phyloP scores from a whole-genome alignment of 2,888 invertebrate genomes.

The Rugalucina vietnamica region DNA sequence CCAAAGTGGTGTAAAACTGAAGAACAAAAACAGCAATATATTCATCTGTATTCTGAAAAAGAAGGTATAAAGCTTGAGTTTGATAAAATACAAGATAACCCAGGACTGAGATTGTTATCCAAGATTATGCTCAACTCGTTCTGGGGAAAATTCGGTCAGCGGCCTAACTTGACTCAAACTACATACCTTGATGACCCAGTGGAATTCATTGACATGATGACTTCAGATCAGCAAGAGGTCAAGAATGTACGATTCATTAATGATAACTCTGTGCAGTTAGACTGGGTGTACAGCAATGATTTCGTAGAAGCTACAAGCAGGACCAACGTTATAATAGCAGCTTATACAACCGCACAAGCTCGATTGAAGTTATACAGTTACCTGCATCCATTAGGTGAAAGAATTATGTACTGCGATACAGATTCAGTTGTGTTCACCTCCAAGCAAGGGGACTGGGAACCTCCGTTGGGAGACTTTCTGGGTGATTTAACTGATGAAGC shows the following conservation, averaged over 20 bases:
- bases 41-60: constrained; percentile 18
- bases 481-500: constrained; percentile 82
- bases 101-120: constrained; percentile 42
- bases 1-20: background rate
- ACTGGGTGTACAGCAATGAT: constrained; percentile 24
- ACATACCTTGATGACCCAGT: constrained; percentile 27
- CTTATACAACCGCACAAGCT: constrained; percentile 39
- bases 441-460: constrained; percentile 42
- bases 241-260: constrained; percentile 42
- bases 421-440: constrained; percentile 58
- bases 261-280: constrained; percentile 44
- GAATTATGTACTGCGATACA: constrained; percentile 52
- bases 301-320: constrained; percentile 11
- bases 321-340: constrained; percentile 31
- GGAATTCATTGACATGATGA: constrained; percentile 42
- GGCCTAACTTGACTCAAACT: constrained; percentile 35
- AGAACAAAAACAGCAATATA: background rate
- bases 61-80: constrained; percentile 39
- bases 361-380: constrained; percentile 33
- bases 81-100: constrained; percentile 38
- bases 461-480: constrained; percentile 74
- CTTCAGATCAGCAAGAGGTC: constrained; percentile 44
- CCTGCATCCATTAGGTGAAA: constrained; percentile 34
- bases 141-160: constrained; percentile 59
- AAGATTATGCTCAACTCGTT: constrained; percentile 44